Evolutionary conservation across 2,797 vertebrate genomes (phyloP).

Genomic region (Lophius americanus): DNA sequence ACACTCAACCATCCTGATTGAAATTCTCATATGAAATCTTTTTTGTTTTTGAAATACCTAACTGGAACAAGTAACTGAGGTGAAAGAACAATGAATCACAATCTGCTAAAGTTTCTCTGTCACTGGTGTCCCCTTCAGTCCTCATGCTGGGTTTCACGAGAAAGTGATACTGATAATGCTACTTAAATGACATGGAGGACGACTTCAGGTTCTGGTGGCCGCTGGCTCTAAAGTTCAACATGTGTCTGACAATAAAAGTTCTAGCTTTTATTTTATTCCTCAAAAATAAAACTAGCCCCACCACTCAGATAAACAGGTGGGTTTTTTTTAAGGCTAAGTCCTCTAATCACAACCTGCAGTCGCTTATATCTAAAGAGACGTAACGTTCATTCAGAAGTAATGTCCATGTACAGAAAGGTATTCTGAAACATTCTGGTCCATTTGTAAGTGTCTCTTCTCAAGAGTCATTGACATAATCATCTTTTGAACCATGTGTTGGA

Average conservation of each 20-base stretch:
- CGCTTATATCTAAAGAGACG: not conserved
- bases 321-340: not conserved
- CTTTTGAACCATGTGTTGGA: slow-evolving; percentile 6
- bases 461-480: not conserved
- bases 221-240: not conserved
- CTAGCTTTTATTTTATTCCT: not conserved
- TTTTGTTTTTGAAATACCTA: not conserved
- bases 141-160: slow-evolving; percentile 39
- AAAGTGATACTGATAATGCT: slow-evolving; percentile 42
- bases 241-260: not conserved
- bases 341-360: not conserved
- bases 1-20: no score
- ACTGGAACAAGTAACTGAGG: slow-evolving; percentile 1
- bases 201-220: slow-evolving; percentile 21
- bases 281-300: not conserved
- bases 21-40: no score
- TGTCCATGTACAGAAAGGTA: not conserved
- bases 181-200: slow-evolving; percentile 43
- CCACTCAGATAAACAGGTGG: not conserved
- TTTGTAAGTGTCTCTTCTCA: slow-evolving; percentile 1
- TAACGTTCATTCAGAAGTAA: no score
- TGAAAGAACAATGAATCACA: slow-evolving; percentile 9
- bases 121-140: slow-evolving; percentile 43
- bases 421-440: no score
- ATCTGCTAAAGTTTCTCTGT: slow-evolving; percentile 34